Percentiles rank a stretch among this genome's conserved stretches.
Conservation (phyloP, 2,797 vertebrate species). For the Myiotriccus ornatus region DNA sequence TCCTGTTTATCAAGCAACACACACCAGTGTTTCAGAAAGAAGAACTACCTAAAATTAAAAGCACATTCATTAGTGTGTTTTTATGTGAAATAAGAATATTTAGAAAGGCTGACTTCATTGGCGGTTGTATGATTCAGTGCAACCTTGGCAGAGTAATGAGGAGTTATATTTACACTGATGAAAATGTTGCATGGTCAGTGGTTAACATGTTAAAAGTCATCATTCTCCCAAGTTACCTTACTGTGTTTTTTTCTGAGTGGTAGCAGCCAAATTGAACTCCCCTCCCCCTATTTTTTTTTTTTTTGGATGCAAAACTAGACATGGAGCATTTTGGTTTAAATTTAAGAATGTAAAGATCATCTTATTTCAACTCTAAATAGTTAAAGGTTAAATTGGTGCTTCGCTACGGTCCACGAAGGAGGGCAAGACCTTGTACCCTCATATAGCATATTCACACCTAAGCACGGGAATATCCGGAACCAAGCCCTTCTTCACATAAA, state of each 20-base stretch:
- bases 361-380: neutral
- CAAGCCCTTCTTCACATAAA: neutral
- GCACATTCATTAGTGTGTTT: constrained; percentile 9
- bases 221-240: constrained; percentile 36
- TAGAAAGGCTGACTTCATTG: constrained; percentile 58
- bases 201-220: constrained; percentile 51
- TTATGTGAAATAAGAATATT: constrained; percentile 40
- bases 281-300: neutral
- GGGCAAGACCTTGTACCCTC: neutral
- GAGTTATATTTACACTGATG: constrained; percentile 54
- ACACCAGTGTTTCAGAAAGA: neutral
- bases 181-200: constrained; percentile 38
- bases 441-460: neutral
- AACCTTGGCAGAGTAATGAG: constrained; percentile 4
- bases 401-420: neutral
- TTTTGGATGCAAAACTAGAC: neutral
- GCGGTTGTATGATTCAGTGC: constrained; percentile 43
- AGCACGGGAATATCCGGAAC: neutral
- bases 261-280: constrained; percentile 12
- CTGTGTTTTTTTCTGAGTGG: constrained; percentile 31
- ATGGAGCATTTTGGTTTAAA: neutral
- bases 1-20: neutral
- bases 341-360: neutral
- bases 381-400: neutral
- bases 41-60: constrained; percentile 13